Percentiles rank a stretch among this genome's conserved stretches.
Evolutionary conservation across 2,797 vertebrate species (phyloP).

Genomic region (Apogon talboti): DNA sequence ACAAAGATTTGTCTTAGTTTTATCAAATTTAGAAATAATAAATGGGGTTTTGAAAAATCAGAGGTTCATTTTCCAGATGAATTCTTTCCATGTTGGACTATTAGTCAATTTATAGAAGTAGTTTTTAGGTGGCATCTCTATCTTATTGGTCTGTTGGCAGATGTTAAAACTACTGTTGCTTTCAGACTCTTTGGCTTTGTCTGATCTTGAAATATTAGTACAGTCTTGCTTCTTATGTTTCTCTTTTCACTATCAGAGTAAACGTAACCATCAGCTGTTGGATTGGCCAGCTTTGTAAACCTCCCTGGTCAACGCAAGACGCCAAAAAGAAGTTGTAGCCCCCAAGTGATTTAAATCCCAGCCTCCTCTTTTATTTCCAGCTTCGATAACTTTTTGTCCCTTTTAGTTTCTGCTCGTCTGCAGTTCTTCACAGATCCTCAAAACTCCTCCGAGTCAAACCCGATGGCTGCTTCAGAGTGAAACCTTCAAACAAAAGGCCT

Average conservation of each 20-base stretch:
- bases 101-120: too few species aligned
- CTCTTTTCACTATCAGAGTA: constrained; percentile 25
- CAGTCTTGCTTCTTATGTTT: not conserved
- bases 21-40: too few species aligned
- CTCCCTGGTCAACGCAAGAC: constrained; percentile 25
- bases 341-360: constrained; percentile 22
- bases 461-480: not conserved
- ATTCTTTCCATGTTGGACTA: too few species aligned
- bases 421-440: constrained; percentile 11
- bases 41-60: too few species aligned
- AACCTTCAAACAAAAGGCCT: constrained; percentile 33
- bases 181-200: too few species aligned
- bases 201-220: too few species aligned
- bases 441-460: not conserved
- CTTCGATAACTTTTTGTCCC: not conserved
- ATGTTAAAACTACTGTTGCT: too few species aligned
- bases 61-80: too few species aligned
- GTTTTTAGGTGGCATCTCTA: too few species aligned
- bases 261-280: not conserved
- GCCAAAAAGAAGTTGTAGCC: constrained; percentile 43
- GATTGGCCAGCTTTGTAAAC: constrained; percentile 15
- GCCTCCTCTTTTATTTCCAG: constrained; percentile 37
- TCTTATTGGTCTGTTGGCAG: too few species aligned
- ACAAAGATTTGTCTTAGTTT: too few species aligned
- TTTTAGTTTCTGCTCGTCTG: constrained; percentile 21